These are phyloP conservation scores for Sebastes goodei DNA, from an alignment of 2,797 vertebrate species.

Conservation along the genomic window DNA sequence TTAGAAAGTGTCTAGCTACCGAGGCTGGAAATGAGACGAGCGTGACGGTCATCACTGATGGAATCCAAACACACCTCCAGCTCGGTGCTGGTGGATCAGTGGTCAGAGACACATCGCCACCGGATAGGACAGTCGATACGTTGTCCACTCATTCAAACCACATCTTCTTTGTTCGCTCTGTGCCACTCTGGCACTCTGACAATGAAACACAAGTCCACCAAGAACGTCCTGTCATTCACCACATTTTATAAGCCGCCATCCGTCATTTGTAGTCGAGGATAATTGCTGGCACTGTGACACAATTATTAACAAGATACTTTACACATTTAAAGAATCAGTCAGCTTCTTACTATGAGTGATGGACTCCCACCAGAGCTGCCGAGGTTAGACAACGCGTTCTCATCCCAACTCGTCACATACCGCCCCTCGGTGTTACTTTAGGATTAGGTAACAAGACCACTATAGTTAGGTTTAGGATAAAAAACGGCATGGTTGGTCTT, in stretches of 20 bases:
- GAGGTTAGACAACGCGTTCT: too few species aligned
- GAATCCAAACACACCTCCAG: not conserved
- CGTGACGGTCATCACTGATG: not conserved
- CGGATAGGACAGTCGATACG: too few species aligned
- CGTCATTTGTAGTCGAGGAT: not conserved
- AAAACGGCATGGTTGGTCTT: too few species aligned
- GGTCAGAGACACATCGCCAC: not conserved
- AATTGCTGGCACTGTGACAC: not conserved
- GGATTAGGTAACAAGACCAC: too few species aligned
- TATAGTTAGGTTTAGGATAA: too few species aligned
- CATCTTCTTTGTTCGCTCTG: too few species aligned
- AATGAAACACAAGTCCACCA: not conserved
- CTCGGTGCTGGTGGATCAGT: not conserved
- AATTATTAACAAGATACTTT: not conserved
- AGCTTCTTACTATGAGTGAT: not conserved
- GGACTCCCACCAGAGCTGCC: too few species aligned
- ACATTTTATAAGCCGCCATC: too few species aligned
- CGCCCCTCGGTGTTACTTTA: too few species aligned
- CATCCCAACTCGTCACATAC: too few species aligned
- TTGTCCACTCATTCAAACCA: not conserved
- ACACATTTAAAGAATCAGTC: not conserved
- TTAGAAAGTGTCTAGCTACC: not conserved
- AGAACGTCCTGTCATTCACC: not conserved
- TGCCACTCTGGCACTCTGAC: too few species aligned
- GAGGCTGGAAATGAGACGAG: constrained; percentile 6